A percentile compares a stretch with the other conserved stretches of the same genome.
phyloP scores from a whole-genome alignment of 2,888 invertebrate genomes.

The Erannis defoliaria region DNA sequence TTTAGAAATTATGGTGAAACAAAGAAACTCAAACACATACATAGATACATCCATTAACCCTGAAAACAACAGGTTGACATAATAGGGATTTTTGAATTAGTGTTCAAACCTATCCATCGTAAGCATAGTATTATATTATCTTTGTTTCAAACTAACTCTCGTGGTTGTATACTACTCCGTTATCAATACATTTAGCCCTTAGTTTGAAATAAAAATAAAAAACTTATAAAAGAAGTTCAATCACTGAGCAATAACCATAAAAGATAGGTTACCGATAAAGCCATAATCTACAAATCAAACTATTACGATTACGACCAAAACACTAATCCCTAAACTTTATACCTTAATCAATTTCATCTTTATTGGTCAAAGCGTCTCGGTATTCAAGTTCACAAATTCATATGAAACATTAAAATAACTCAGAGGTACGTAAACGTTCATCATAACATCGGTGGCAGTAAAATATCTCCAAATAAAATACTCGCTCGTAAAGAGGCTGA shows the following conservation, averaged over 20 bases:
- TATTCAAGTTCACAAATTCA: slow-evolving; percentile 69
- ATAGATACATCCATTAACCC: too few relatives aligned
- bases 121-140: too few relatives aligned
- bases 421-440: slow-evolving; percentile 73
- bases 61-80: too few relatives aligned
- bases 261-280: slow-evolving; percentile 38
- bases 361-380: slow-evolving; percentile 62
- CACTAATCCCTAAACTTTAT: slow-evolving; percentile 53
- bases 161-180: not conserved
- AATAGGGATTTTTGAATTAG: too few relatives aligned
- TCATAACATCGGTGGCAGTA: slow-evolving; percentile 82
- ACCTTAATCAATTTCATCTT: slow-evolving; percentile 69
- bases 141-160: too few relatives aligned
- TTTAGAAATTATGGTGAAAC: too few relatives aligned
- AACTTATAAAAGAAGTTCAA: slow-evolving; percentile 14
- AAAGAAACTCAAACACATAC: too few relatives aligned
- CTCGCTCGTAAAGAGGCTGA: slow-evolving; percentile 81
- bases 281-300: slow-evolving; percentile 40
- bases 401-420: slow-evolving; percentile 76
- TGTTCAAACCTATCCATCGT: too few relatives aligned
- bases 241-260: slow-evolving; percentile 21
- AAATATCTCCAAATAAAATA: slow-evolving; percentile 82
- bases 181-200: not conserved
- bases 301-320: slow-evolving; percentile 40
- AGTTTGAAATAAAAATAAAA: slow-evolving; percentile 1